These are phyloP conservation scores for Etheostoma spectabile DNA, from an alignment of 2,113 vertebrate genomes.

Conservation along the genomic window DNA sequence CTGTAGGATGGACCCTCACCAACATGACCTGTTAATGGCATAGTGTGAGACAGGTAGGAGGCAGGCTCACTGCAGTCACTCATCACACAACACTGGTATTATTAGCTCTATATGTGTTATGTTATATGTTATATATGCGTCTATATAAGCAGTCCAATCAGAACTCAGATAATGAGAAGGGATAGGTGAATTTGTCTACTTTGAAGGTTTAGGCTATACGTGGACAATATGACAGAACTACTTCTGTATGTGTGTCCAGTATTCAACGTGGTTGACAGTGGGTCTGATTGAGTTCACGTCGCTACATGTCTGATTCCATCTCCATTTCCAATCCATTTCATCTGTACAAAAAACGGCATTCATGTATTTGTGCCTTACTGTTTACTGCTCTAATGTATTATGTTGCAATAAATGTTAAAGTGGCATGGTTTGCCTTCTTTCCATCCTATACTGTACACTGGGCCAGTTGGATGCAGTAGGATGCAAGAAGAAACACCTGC, in stretches of 20 bases:
- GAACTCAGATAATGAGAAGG: conserved; percentile 15
- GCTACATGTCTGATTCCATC: neutral
- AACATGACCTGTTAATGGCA: conserved; percentile 91
- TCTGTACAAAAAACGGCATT: neutral
- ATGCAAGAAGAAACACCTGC: neutral
- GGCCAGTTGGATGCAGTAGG: conserved; percentile 3
- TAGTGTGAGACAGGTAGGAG: conserved; percentile 90
- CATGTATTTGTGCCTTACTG: neutral
- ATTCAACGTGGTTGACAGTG: neutral
- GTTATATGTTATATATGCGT: too few relatives aligned
- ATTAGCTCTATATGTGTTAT: conserved; percentile 47
- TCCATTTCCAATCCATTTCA: too few relatives aligned
- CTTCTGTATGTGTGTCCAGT: neutral
- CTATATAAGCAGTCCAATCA: conserved; percentile 6
- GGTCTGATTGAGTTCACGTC: neutral
- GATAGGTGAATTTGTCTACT: neutral
- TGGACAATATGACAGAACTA: neutral
- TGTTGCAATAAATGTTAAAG: conserved; percentile 30
- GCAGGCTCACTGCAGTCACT: conserved; percentile 83
- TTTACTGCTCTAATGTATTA: neutral
- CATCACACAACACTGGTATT: conserved; percentile 47
- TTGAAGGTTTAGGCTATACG: neutral
- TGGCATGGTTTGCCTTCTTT: conserved; percentile 30
- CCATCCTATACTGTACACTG: conserved; percentile 15
- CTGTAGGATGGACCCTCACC: conserved; percentile 86